Percentiles rank a stretch among this genome's conserved stretches.
Conservation (phyloP, 2,888 invertebrate species). For the Willowsia nigromaculata region DNA sequence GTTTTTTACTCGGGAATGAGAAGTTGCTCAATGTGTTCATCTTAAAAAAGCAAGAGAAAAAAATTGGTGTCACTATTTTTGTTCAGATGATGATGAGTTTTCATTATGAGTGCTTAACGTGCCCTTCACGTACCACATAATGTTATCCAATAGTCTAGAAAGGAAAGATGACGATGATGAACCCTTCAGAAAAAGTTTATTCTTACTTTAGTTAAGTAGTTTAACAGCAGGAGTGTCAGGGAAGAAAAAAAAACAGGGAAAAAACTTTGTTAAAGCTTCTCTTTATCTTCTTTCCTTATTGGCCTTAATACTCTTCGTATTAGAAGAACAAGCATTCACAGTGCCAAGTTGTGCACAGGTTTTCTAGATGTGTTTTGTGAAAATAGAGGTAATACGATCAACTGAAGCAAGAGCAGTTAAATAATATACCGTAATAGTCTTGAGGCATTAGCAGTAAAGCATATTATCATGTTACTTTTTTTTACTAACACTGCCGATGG, state of each 20-base stretch:
- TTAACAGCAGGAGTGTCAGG: background rate
- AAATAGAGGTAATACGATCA: background rate
- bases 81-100: slow-evolving; percentile 12
- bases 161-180: background rate
- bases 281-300: background rate
- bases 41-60: background rate
- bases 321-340: background rate
- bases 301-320: background rate
- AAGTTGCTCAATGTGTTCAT: background rate
- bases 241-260: background rate
- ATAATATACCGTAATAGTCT: background rate
- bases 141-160: background rate
- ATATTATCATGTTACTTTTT: background rate
- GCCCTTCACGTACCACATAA: slow-evolving; percentile 14
- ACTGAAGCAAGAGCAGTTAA: background rate
- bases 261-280: slow-evolving; percentile 13
- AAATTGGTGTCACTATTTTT: background rate
- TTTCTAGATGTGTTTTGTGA: background rate
- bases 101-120: slow-evolving; percentile 21
- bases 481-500: background rate
- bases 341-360: background rate
- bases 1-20: background rate
- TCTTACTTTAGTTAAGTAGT: background rate
- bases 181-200: slow-evolving; percentile 6
- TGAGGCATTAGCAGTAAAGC: background rate